Conservation (phyloP, 2,888 invertebrate genomes). For the Volucella inanis region DNA sequence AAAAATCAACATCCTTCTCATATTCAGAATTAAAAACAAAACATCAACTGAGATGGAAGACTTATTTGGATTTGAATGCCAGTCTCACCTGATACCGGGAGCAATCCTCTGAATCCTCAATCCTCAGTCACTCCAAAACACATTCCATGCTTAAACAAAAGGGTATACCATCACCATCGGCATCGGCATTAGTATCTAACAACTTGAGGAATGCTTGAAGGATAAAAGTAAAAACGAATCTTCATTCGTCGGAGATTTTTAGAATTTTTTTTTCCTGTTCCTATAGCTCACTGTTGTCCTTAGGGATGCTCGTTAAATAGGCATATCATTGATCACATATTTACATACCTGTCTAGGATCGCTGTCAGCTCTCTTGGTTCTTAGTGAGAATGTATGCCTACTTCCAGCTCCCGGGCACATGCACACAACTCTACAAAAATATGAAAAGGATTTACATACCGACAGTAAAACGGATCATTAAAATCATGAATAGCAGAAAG, state of each 20-base stretch:
- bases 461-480: constrained; percentile 72
- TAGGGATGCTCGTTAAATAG: constrained; percentile 74
- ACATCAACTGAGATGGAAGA: constrained; percentile 55
- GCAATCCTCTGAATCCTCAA: background rate
- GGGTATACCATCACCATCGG: constrained; percentile 44
- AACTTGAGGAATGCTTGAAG: constrained; percentile 74
- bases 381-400: background rate
- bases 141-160: constrained; percentile 41
- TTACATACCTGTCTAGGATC: constrained; percentile 74
- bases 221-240: constrained; percentile 65
- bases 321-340: constrained; percentile 75
- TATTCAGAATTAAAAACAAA: constrained; percentile 17
- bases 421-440: constrained; percentile 64
- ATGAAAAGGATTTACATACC: constrained; percentile 63
- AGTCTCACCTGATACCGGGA: constrained; percentile 60
- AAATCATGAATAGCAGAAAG: constrained; percentile 63
- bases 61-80: constrained; percentile 64
- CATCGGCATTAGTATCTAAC: constrained; percentile 14
- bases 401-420: constrained; percentile 52
- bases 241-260: background rate
- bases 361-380: constrained; percentile 56
- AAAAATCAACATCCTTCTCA: constrained; percentile 38
- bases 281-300: constrained; percentile 13
- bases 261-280: constrained; percentile 9
- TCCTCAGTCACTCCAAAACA: constrained; percentile 9